Evolutionary conservation across 2,888 invertebrate genomes (phyloP), one percentile per base, ranked within the genome.

Genomic region (Kuschelorhynchus macadamiae): DNA sequence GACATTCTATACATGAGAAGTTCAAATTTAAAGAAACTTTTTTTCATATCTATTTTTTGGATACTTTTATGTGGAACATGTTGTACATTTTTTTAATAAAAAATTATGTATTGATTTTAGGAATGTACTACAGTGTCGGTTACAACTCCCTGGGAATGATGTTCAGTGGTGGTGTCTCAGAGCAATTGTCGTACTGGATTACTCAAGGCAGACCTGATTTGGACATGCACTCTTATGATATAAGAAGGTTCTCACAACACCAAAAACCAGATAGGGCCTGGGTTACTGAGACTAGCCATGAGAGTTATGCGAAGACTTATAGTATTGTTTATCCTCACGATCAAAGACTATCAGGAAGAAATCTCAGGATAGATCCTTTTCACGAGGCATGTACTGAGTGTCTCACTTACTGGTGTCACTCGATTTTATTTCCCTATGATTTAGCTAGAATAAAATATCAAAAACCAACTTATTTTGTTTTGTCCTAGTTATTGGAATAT

Each of bases 141-240:
- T 95, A 93, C 83, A 97, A 96, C 81, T 95, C 95, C 0, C 90
- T 94, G 0, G 96, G 96, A 0, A 94, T 97, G 91, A 95, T 95
- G 92, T 88, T 94, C 75, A 93, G 95, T 9, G 94, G 94, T 7
- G 96, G 96, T 0, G 93, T 93, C 74, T 93, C 91, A 0, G 89
- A 94, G 78, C 93, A 96, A 83, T 87, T 93, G 77, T 95, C 96
- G 0, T 88, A 90, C 61, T 97, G 96, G 96, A 89, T 96, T 59
- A 83, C 91, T 1, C 87, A 90, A 74, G 96, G 95, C 16, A 88
- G 94, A 67, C 96, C 96, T 0, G 88, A 91, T 61, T 86, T 92
- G 76, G 92, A 95, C 75, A 93, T 97, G 93, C 94, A 92, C 79
- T 87, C 88, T 16, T 95, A 93, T 81, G 96, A 96, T 81, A 89